Conservation (phyloP, 2,113 vertebrate genomes). For the Burhinus oedicnemus region DNA sequence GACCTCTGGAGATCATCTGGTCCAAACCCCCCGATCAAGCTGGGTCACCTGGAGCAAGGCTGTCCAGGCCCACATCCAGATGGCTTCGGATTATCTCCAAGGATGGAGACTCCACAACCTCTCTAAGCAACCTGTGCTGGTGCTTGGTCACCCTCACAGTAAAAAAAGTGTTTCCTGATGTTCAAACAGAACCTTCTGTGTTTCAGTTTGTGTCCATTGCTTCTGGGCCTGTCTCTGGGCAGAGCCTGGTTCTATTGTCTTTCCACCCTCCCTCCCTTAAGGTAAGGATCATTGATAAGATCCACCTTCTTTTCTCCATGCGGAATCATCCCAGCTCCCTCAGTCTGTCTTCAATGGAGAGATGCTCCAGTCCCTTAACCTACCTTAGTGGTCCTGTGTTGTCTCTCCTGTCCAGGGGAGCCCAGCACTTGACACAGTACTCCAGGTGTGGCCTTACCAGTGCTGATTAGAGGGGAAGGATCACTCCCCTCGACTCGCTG, state of each 20-base stretch:
- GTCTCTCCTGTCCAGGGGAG: background rate
- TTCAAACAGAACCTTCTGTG: background rate
- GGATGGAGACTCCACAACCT: background rate
- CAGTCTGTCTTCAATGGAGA: background rate
- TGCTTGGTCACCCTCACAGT: background rate
- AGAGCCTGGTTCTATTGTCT: background rate
- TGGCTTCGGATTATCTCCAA: background rate
- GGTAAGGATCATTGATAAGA: background rate
- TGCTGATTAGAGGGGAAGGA: background rate
- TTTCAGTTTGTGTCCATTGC: background rate
- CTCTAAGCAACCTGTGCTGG: background rate
- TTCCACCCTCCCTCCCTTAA: background rate
- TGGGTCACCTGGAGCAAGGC: background rate
- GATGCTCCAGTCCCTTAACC: background rate
- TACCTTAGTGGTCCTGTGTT: background rate
- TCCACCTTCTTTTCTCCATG: background rate
- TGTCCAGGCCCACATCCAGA: background rate
- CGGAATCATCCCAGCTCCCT: background rate
- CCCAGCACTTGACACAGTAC: background rate
- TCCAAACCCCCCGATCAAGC: background rate
- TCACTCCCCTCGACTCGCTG: accelerated
- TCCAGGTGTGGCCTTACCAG: background rate
- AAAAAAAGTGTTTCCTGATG: background rate
- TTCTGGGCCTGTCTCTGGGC: background rate
- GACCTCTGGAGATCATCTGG: background rate